phyloP scores from a whole-genome alignment of 2,888 invertebrate species.

The Lithophane leautieri region DNA sequence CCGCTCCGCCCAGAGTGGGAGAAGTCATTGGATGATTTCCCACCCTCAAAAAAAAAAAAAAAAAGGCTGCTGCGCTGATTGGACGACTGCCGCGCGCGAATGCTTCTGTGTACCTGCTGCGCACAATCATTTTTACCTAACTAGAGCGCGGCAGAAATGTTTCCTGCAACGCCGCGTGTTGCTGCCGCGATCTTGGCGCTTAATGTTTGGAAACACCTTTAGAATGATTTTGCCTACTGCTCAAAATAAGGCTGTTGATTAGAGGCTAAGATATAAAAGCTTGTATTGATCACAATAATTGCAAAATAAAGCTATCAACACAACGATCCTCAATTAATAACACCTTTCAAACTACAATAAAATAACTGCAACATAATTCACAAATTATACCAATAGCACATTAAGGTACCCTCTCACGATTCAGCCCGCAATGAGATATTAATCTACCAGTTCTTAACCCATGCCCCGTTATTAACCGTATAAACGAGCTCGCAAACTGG shows the following conservation, averaged over 20 bases:
- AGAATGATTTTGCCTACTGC: neutral
- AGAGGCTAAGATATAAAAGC: neutral
- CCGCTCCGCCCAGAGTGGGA: too few relatives aligned
- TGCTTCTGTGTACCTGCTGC: too few relatives aligned
- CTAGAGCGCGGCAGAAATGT: too few relatives aligned
- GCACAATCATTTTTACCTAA: too few relatives aligned
- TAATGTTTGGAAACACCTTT: neutral
- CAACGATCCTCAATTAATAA: neutral
- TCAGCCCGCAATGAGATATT: constrained; percentile 58
- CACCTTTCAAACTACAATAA: constrained; percentile 18
- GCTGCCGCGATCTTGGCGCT: too few relatives aligned
- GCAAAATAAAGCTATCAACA: constrained; percentile 23
- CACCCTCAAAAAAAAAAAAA: too few relatives aligned
- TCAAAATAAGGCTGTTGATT: neutral
- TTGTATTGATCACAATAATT: neutral
- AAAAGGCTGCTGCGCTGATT: too few relatives aligned
- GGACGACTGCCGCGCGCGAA: too few relatives aligned
- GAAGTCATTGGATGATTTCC: too few relatives aligned
- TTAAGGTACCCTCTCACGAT: constrained; percentile 24
- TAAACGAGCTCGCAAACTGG: constrained; percentile 51
- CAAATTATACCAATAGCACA: constrained; percentile 40
- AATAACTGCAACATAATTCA: constrained; percentile 22
- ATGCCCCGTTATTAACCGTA: constrained; percentile 56
- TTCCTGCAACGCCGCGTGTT: too few relatives aligned
- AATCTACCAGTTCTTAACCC: constrained; percentile 60